Base-by-base conservation (phyloP, 2,113 vertebrate genomes). In the Anguilla rostrata region DNA sequence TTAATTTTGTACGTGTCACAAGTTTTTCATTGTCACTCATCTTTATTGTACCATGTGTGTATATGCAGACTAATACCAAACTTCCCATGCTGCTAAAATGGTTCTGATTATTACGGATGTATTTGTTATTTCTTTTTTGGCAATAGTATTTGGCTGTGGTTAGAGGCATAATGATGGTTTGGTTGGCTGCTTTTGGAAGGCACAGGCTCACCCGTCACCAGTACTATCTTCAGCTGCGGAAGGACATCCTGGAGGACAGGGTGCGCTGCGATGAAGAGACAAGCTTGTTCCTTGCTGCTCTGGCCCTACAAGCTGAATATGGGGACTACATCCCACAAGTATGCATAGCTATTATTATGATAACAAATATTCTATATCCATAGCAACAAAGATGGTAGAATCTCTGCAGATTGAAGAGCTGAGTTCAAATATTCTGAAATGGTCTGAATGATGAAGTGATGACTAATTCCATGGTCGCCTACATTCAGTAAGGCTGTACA, bases 211-310 rank as follows among this genome's bases (percentile, higher is more conserved):
- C 96, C 83, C 94, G 95, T 29, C 97, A 98, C 89, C 97, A 98
- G 90, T 97, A 96, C 93, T 98, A 98, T 93, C 96, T 98, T 78
- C 98, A 98, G 93, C 95, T 98, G 87, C 94, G 97, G 89, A 97
- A 94, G 92, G 98, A 99, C 89, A 90, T 99, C 88, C 91, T 98
- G 90, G 97, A 98, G 43, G 96, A 97, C 86, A 92, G 94, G 20
- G 84, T 98, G 79, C 93, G 92, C 85, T 97, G 96, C 93, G 95
- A 93, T 0, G 95, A 97, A 22, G 97, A 97, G 91, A 97, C 91
- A 0, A 91, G 96, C 39, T 89, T 98, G 81, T 95, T 94, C 88
- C 95, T 99, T 0, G 97, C 94, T 1, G 97, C 94, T 84, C 92
- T 98, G 71, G 97, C 97, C 87, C 92, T 98, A 84, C 96, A 98